Evolutionary conservation across 2,113 vertebrate genomes (phyloP).

Genomic region (Herpetotheres cachinnans): DNA sequence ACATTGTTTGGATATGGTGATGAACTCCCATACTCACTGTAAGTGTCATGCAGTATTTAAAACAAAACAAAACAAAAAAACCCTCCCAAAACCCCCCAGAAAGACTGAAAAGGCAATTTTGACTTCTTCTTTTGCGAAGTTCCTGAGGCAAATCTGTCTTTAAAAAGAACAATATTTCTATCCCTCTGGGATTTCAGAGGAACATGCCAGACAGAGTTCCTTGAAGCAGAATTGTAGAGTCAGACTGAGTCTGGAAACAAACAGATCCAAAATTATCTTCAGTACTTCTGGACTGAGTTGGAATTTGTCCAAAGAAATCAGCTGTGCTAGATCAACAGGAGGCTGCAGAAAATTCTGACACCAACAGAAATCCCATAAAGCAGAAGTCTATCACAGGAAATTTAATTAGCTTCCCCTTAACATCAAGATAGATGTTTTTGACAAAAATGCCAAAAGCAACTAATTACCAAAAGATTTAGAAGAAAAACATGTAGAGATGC

Average conservation of each 20-base stretch:
- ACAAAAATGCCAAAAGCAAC: neutral
- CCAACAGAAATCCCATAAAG: neutral
- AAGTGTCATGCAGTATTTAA: neutral
- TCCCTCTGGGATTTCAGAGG: slow-evolving; percentile 13
- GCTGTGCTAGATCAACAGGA: slow-evolving; percentile 33
- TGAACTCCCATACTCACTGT: neutral
- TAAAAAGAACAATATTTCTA: slow-evolving; percentile 13
- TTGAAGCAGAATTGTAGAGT: slow-evolving; percentile 20
- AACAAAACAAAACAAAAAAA: neutral
- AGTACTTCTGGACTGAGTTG: slow-evolving; percentile 29
- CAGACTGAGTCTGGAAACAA: slow-evolving; percentile 15
- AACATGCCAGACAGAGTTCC: slow-evolving; percentile 26
- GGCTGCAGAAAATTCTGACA: neutral
- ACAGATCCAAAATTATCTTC: slow-evolving; percentile 31
- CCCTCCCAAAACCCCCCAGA: too few species aligned
- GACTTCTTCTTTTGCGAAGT: neutral
- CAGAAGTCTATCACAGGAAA: neutral
- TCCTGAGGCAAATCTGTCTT: neutral
- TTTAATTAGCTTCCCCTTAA: neutral
- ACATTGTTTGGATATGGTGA: neutral
- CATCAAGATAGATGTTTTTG: neutral
- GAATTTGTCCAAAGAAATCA: slow-evolving; percentile 28
- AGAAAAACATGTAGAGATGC: neutral
- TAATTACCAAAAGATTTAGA: neutral
- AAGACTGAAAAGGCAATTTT: neutral